Evolutionary conservation across 2,113 vertebrate genomes (phyloP).

Genomic region (Dicentrarchus labrax): DNA sequence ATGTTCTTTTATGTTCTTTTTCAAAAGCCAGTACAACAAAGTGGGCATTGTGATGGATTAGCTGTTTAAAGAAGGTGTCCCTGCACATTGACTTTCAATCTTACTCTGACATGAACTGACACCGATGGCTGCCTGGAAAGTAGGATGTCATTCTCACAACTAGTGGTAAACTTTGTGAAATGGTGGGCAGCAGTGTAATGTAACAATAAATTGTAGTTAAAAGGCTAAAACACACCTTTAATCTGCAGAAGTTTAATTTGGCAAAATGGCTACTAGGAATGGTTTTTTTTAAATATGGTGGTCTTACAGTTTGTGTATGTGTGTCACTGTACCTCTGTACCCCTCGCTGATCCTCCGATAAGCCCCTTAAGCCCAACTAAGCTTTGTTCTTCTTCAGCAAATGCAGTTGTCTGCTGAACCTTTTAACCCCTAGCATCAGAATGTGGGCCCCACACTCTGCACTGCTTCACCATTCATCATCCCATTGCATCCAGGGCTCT

Average conservation of each 20-base stretch:
- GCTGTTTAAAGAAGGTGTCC: neutral
- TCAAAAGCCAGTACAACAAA: neutral
- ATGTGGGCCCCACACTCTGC: conserved; percentile 48
- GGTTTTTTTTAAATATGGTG: neutral
- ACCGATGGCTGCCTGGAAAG: neutral
- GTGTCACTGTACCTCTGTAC: conserved; percentile 32
- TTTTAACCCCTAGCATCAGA: conserved; percentile 58
- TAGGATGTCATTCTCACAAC: neutral
- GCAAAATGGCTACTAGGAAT: neutral
- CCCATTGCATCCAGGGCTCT: conserved; percentile 58
- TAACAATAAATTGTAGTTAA: neutral
- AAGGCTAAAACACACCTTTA: neutral
- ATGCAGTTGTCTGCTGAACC: conserved; percentile 54
- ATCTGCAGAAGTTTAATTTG: conserved; percentile 5
- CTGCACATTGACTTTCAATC: neutral
- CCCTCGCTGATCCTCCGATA: conserved; percentile 54
- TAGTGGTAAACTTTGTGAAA: neutral
- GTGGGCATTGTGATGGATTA: neutral
- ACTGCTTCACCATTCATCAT: conserved; percentile 53
- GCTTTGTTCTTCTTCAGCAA: conserved; percentile 59
- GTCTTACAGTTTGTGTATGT: conserved; percentile 27
- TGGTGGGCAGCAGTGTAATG: too few relatives aligned
- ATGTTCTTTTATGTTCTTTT: neutral
- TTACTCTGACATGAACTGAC: neutral
- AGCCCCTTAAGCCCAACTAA: conserved; percentile 58